Conservation (phyloP, 1,140 invertebrate genomes). For the Adelges cooleyi region DNA sequence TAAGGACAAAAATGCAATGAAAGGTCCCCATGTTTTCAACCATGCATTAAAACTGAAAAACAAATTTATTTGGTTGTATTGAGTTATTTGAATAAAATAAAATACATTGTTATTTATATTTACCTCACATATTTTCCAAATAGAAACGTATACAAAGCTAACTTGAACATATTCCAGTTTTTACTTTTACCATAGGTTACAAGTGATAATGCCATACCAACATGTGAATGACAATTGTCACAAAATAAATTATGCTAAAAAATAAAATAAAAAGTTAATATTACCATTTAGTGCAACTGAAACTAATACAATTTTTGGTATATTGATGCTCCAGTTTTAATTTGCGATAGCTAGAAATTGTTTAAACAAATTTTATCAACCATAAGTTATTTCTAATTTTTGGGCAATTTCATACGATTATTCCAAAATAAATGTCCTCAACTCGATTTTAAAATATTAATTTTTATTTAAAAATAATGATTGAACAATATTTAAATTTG, state of each 20-base stretch:
- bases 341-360: too few species aligned
- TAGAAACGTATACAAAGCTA: slow-evolving; percentile 66
- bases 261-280: slow-evolving; percentile 14
- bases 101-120: slow-evolving; percentile 32
- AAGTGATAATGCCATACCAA: slow-evolving; percentile 82
- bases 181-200: slow-evolving; percentile 73
- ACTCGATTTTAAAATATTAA: too few species aligned
- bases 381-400: too few species aligned
- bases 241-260: slow-evolving; percentile 85
- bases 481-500: too few species aligned
- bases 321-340: too few species aligned
- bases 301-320: too few species aligned
- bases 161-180: slow-evolving; percentile 88
- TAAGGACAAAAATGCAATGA: slow-evolving; percentile 48
- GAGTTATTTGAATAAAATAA: neutral
- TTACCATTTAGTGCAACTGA: too few species aligned
- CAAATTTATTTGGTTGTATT: slow-evolving; percentile 30
- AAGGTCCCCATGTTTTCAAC: slow-evolving; percentile 81
- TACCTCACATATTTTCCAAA: slow-evolving; percentile 76
- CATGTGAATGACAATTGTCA: slow-evolving; percentile 98
- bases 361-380: too few species aligned
- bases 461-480: too few species aligned
- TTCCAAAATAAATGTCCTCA: too few species aligned
- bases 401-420: too few species aligned
- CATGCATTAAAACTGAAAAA: slow-evolving; percentile 56